Conservation (phyloP, 2,113 vertebrate genomes). For the Larimichthys crocea region DNA sequence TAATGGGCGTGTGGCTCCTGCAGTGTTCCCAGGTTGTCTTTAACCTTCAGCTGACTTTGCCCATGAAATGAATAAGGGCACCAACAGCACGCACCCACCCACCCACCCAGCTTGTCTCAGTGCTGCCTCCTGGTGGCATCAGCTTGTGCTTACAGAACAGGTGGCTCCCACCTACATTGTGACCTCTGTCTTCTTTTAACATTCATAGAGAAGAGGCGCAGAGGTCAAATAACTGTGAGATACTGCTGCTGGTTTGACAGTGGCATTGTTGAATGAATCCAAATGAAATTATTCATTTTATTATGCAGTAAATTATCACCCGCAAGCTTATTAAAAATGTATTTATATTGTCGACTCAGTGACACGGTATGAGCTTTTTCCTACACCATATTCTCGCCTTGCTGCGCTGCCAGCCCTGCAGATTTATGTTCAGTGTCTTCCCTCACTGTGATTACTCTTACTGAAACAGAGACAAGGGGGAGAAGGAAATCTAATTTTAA, state of each 20-base stretch:
- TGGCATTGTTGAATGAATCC: not conserved
- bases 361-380: not conserved
- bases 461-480: not conserved
- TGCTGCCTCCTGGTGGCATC: conserved; percentile 54
- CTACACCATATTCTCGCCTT: not conserved
- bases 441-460: conserved; percentile 34
- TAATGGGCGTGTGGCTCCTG: not conserved
- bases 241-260: not conserved
- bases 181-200: conserved; percentile 14
- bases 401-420: not conserved
- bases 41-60: conserved; percentile 76
- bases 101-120: conserved; percentile 12
- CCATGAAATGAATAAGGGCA: conserved; percentile 15
- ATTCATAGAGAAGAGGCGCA: not conserved
- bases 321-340: not conserved
- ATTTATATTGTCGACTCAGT: not conserved
- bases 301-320: not conserved
- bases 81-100: not conserved
- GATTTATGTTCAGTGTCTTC: conserved; percentile 23
- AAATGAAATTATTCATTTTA: not conserved
- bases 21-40: conserved; percentile 23
- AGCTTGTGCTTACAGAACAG: conserved; percentile 36
- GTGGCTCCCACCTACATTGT: conserved; percentile 21
- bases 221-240: not conserved
- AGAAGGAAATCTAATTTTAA: not conserved